Conservation (phyloP, 2,113 vertebrate genomes). For the Acinonyx jubatus region DNA sequence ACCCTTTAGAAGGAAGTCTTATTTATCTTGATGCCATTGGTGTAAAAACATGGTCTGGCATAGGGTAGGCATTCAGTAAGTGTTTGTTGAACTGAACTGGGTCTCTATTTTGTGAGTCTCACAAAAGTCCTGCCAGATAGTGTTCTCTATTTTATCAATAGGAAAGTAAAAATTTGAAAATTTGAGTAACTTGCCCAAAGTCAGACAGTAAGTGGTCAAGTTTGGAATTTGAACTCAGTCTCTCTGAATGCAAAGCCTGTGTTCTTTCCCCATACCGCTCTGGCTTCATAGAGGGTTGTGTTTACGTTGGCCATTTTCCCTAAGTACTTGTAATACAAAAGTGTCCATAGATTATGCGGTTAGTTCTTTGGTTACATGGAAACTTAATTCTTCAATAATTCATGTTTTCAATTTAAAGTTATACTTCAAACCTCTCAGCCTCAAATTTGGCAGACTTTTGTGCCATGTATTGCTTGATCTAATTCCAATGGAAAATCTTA, state of each 20-base stretch:
- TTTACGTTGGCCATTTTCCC: not conserved
- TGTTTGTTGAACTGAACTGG: not conserved
- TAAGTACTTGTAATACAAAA: constrained; percentile 4
- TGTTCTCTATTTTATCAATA: constrained; percentile 8
- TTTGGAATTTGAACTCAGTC: constrained; percentile 13
- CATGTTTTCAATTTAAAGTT: constrained; percentile 21
- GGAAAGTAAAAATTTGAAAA: not conserved
- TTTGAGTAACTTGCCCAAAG: not conserved
- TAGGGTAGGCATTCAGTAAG: not conserved
- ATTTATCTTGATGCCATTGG: not conserved
- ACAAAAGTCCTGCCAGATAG: not conserved
- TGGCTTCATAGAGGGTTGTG: not conserved
- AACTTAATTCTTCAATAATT: not conserved
- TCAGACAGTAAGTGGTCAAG: not conserved
- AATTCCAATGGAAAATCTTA: not conserved
- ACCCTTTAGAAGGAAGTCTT: not conserved
- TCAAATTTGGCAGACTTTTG: not conserved
- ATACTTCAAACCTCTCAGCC: not conserved
- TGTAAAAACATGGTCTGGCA: not conserved
- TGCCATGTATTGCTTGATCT: not conserved
- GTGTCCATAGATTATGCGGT: not conserved
- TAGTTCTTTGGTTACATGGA: not conserved
- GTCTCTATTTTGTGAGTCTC: not conserved
- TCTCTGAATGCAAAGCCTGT: not conserved
- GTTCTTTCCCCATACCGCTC: not conserved